phyloP scores from a whole-genome alignment of 1,140 invertebrate genomes.

The Sogatella furcifera region DNA sequence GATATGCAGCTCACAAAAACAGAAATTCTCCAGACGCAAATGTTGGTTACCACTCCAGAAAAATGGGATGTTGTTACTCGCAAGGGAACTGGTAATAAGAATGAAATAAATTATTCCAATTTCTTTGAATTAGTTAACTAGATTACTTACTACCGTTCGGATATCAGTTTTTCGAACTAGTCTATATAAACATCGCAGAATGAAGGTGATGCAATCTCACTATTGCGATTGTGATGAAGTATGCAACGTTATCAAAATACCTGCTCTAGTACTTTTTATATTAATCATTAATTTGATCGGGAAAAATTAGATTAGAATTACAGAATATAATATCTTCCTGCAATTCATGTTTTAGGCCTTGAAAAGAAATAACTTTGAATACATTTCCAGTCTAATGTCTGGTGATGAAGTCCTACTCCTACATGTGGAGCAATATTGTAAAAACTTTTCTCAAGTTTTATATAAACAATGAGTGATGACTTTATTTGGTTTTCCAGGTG shows the following conservation, averaged over 20 bases:
- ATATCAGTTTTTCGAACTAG: not conserved
- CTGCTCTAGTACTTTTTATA: too few species aligned
- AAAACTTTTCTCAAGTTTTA: not conserved
- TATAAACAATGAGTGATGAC: too few species aligned
- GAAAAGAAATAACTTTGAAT: too few species aligned
- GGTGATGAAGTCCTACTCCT: too few species aligned
- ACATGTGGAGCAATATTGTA: too few species aligned
- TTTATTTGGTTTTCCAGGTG: constrained; percentile 43
- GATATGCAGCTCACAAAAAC: constrained; percentile 95
- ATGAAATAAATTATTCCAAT: not conserved
- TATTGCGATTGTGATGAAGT: not conserved
- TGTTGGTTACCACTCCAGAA: constrained; percentile 97
- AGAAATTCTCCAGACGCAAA: constrained; percentile 93
- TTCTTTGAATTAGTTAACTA: too few species aligned
- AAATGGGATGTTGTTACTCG: constrained; percentile 99
- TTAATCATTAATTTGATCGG: too few species aligned
- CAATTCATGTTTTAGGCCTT: too few species aligned
- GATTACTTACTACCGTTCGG: too few species aligned
- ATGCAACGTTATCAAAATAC: not conserved
- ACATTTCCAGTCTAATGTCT: too few species aligned
- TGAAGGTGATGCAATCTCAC: not conserved
- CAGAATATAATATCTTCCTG: too few species aligned
- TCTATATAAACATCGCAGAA: not conserved
- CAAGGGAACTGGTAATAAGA: constrained; percentile 57
- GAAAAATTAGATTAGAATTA: too few species aligned